phyloP scores from a whole-genome alignment of 2,888 invertebrate genomes.

The Octonoba sinensis region DNA sequence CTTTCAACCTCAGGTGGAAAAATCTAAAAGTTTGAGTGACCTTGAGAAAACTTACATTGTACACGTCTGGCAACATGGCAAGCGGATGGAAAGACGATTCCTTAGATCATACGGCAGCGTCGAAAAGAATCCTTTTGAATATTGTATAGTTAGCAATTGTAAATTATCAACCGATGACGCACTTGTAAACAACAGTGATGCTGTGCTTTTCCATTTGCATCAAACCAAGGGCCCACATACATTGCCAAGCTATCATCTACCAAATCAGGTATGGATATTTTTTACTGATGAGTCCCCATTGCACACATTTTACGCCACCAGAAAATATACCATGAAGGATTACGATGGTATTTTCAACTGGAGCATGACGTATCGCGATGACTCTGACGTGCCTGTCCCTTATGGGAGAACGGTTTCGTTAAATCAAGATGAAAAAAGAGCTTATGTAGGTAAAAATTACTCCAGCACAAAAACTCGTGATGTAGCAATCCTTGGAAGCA shows the following conservation, averaged over 20 bases:
- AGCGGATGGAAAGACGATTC: conserved; percentile 75
- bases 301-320: conserved; percentile 75
- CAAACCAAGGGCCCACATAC: conserved; percentile 72
- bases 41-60: conserved; percentile 72
- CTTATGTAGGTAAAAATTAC: conserved; percentile 17
- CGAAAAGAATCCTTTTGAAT: conserved; percentile 74
- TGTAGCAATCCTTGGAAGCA: conserved; percentile 67
- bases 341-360: conserved; percentile 77
- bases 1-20: not conserved
- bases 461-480: conserved; percentile 42
- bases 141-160: conserved; percentile 78
- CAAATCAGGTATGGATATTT: conserved; percentile 79
- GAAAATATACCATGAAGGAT: conserved; percentile 70
- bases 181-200: conserved; percentile 75
- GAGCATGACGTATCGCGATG: conserved; percentile 74
- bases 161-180: conserved; percentile 75
- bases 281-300: conserved; percentile 79
- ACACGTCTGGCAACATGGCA: conserved; percentile 77
- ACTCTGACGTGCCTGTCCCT: conserved; percentile 72
- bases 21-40: not conserved
- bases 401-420: conserved; percentile 69
- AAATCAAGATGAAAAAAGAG: not conserved
- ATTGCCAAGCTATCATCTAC: conserved; percentile 74
- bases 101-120: conserved; percentile 73
- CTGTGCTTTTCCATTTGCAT: conserved; percentile 78